Evolutionary conservation across 2,888 invertebrate species (phyloP), one percentile per base, ranked within the genome.

Genomic region (Nipponacmea schrenckii): DNA sequence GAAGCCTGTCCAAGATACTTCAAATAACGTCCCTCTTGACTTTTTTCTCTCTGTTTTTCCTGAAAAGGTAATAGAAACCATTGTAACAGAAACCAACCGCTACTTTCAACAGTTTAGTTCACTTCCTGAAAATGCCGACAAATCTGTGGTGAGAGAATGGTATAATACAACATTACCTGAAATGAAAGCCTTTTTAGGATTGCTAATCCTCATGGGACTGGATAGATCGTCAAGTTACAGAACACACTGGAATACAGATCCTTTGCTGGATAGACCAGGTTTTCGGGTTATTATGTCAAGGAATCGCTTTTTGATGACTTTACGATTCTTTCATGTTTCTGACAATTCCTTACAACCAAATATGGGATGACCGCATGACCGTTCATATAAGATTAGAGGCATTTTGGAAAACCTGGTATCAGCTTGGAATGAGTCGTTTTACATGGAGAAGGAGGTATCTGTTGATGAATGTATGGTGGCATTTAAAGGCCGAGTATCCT

Each of bases 381-480:
- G 20, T 7, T n/a, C 8, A 3, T 56, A 20, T 12, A 56, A 56
- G 14, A 20, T 56, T 10, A n/a, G 56, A 12, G 4, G 12, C 3
- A n/a, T 50, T 20, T 20, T 56, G n/a, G 56, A 20, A 20, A 20
- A 15, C 17, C n/a, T 50, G 17, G 17, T 50, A 17, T n/a, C 50
- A 7, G 20, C 50, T 17, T 50, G 50, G 50, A 64, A 27, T 20
- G n/a, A 15, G 12, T 14, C n/a, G 10, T 77, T 64, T 65, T 48
- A 63, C 12, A 24, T 73, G 1, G 67, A 48, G 1, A 26, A 71
- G 26, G 71, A 76, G 14, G 3, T 71, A 0, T 70, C 66, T 3
- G 63, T 72, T 14, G 74, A 76, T 50, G 71, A 74, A n/a, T n/a
- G 46, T 26, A 78, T 75, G 71, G 67, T 75, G 17, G 74, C 69